Conservation (phyloP, 2,888 invertebrate species). For the Busseola fusca region DNA sequence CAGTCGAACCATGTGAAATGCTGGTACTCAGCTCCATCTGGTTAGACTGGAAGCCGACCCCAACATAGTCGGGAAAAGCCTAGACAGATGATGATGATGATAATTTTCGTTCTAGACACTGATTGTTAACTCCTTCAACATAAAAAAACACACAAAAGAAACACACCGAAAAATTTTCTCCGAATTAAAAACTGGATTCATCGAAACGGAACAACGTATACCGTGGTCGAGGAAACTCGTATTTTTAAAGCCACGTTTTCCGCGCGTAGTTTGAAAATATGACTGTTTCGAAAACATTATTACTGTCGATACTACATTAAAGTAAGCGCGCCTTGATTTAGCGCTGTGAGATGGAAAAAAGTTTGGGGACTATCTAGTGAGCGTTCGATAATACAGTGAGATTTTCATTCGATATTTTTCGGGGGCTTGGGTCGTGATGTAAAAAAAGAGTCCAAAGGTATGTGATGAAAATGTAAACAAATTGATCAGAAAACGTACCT, state of each 20-base stretch:
- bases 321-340: slow-evolving; percentile 74
- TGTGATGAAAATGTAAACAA: background rate
- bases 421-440: background rate
- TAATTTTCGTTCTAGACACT: background rate
- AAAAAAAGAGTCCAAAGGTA: too few relatives aligned
- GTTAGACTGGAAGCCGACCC: background rate
- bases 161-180: slow-evolving; percentile 11
- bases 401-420: slow-evolving; percentile 8
- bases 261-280: slow-evolving; percentile 50
- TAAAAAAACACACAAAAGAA: background rate
- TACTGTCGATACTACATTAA: slow-evolving; percentile 79
- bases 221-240: slow-evolving; percentile 23
- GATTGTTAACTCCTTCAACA: background rate
- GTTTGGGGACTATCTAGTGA: slow-evolving; percentile 58
- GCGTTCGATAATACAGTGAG: slow-evolving; percentile 36
- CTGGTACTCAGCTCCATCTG: background rate
- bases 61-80: background rate
- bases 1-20: background rate
- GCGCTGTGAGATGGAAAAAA: slow-evolving; percentile 78
- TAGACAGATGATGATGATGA: background rate
- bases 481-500: background rate
- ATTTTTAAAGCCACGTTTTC: slow-evolving; percentile 40
- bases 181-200: slow-evolving; percentile 39
- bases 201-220: slow-evolving; percentile 52
- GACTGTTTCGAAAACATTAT: slow-evolving; percentile 71